Conservation (phyloP, 2,888 invertebrate genomes). For the Synergus itoensis region DNA sequence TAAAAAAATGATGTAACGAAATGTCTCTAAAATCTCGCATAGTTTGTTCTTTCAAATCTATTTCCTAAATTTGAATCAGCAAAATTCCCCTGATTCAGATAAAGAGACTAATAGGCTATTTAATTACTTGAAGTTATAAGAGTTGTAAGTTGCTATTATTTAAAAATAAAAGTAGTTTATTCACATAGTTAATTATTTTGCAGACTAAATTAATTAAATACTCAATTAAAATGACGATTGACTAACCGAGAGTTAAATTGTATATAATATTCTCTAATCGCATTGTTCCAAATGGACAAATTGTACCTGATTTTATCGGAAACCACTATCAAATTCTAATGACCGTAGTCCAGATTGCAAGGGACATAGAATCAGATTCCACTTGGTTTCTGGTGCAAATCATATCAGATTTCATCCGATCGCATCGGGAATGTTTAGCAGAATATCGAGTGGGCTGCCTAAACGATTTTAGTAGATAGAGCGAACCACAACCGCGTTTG, state of each 20-base stretch:
- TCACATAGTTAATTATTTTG: too few species aligned
- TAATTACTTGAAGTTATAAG: too few species aligned
- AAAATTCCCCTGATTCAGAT: too few species aligned
- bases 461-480: conserved; percentile 28
- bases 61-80: too few species aligned
- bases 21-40: too few species aligned
- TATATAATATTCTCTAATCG: not conserved
- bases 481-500: conserved; percentile 31
- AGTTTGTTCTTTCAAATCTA: too few species aligned
- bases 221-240: not conserved
- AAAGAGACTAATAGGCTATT: too few species aligned
- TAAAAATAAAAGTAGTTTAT: too few species aligned
- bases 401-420: conserved; percentile 37
- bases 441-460: conserved; percentile 23
- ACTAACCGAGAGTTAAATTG: not conserved
- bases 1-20: too few species aligned
- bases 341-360: conserved; percentile 22
- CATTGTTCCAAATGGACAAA: not conserved
- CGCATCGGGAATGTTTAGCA: conserved; percentile 34
- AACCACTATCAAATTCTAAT: conserved; percentile 33
- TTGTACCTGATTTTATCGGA: conserved; percentile 17
- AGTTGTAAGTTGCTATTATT: too few species aligned
- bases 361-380: conserved; percentile 32
- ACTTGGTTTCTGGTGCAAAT: conserved; percentile 17
- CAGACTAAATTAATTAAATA: not conserved